A percentile compares a stretch with the other conserved stretches of the same genome.
Evolutionary conservation across 2,888 invertebrate species (phyloP).

Genomic region (Amphimallon solstitiale): DNA sequence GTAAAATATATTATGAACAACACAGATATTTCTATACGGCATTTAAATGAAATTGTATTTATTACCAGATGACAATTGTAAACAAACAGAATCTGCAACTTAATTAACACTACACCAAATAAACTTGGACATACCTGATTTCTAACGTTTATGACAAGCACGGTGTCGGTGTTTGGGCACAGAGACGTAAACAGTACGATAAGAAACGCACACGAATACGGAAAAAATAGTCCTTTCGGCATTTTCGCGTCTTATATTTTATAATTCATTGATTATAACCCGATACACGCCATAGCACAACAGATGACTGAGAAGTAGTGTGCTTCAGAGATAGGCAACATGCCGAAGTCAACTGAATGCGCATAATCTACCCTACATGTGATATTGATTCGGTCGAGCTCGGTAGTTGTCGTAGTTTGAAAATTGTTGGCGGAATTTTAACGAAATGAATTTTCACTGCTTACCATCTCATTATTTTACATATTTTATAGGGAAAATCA

Average conservation of each 20-base stretch:
- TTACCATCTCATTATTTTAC: too few relatives aligned
- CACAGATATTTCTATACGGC: too few relatives aligned
- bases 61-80: too few relatives aligned
- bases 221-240: conserved; percentile 37
- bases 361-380: conserved; percentile 38
- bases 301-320: conserved; percentile 50
- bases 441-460: too few relatives aligned
- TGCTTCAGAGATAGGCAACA: conserved; percentile 43
- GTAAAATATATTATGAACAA: too few relatives aligned
- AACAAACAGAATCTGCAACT: too few relatives aligned
- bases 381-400: conserved; percentile 39
- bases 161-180: conserved; percentile 51
- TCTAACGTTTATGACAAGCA: conserved; percentile 60
- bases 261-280: conserved; percentile 43
- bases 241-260: conserved; percentile 44
- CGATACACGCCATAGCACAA: conserved; percentile 48
- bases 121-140: conserved; percentile 56
- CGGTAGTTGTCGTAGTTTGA: conserved; percentile 29
- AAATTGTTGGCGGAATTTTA: neutral
- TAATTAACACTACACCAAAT: neutral
- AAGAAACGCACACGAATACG: conserved; percentile 4
- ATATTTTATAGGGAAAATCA: too few relatives aligned
- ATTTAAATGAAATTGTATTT: too few relatives aligned
- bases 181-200: conserved; percentile 43
- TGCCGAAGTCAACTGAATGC: conserved; percentile 32